Evolutionary conservation across 2,888 invertebrate genomes (phyloP), one percentile per base, ranked within the genome.

Genomic region (Nomada fabriciana): DNA sequence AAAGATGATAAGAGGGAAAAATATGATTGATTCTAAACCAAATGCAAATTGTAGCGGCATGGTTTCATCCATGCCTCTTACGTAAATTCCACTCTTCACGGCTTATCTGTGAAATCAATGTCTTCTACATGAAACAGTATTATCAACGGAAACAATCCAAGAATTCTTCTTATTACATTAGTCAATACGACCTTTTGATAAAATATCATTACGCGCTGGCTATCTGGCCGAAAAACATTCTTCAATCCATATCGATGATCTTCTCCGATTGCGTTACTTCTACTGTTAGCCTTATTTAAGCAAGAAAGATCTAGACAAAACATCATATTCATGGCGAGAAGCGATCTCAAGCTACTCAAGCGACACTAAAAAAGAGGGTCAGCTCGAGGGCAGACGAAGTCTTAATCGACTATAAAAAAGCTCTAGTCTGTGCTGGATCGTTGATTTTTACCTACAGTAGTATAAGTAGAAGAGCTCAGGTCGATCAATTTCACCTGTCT

Each of bases 281-380:
- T 13, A 18, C 1, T 3, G 1, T 1, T 18, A 15, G 57, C 25
- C 15, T 67, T 57, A 61, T 47, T 47, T 25, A 43, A 43, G 43
- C 18, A 25, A 0, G 47, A 59, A 64, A 29, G 69, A 65, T 67
- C 36, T 18, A 13, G 29, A 18, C 25, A 15, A 42, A 53, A 42
- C 43, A 47, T 57, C 43, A 36, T 59, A 43, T 75, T 63, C 36
- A 29, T 18, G 18, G 29, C 25, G 52, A 67, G 65, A 59, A 67
- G 36, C 65, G 60, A 77, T 82, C 63, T 64, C 36, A n/a, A 43
- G 23, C 13, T 61, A 11, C 7, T 47, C 59, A 23, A 82, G 64
- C 15, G 36, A 43, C 25, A 29, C 72, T 67, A 64, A 57, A 25
- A 73, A 83, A 83, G 64, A 73, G 73, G 77, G 77, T 73, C 76